These are phyloP conservation scores for Antheraea pernyi DNA, from an alignment of 1,140 invertebrate species.

Conservation along the genomic window DNA sequence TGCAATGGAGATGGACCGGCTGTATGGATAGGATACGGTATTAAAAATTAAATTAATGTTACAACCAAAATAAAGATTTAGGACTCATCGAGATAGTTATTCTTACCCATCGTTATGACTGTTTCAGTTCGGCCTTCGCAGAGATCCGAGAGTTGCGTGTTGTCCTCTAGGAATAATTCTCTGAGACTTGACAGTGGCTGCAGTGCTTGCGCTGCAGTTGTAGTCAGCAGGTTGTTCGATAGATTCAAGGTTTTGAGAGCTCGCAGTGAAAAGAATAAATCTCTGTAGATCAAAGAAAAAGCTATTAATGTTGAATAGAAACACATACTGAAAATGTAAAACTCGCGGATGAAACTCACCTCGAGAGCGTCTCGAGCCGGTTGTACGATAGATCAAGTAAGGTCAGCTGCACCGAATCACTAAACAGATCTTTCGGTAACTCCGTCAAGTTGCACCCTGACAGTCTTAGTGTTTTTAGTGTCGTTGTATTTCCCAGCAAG, in stretches of 20 bases:
- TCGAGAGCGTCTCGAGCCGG: conserved; percentile 24
- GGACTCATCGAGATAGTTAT: neutral
- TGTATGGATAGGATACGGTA: neutral
- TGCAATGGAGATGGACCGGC: neutral
- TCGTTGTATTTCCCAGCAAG: neutral
- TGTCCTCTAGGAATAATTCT: conserved; percentile 18
- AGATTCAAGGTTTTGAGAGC: conserved; percentile 22
- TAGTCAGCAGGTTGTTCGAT: conserved; percentile 22
- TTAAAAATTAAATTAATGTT: neutral
- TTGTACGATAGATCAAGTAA: conserved; percentile 29
- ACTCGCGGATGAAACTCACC: conserved; percentile 12
- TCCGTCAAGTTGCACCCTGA: neutral
- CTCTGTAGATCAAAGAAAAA: conserved; percentile 12
- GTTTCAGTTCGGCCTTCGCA: conserved; percentile 14
- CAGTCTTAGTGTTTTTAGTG: neutral
- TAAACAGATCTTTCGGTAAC: neutral
- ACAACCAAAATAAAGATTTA: neutral
- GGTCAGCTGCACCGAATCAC: neutral
- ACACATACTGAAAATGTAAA: neutral
- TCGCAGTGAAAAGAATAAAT: conserved; percentile 15
- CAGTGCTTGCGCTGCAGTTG: conserved; percentile 10
- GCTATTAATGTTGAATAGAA: too few species aligned
- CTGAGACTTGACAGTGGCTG: conserved; percentile 19
- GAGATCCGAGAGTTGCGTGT: conserved; percentile 28
- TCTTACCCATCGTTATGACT: conserved; percentile 7